Conservation (phyloP, 1,140 invertebrate genomes). For the Druon quercuslanigerum region DNA sequence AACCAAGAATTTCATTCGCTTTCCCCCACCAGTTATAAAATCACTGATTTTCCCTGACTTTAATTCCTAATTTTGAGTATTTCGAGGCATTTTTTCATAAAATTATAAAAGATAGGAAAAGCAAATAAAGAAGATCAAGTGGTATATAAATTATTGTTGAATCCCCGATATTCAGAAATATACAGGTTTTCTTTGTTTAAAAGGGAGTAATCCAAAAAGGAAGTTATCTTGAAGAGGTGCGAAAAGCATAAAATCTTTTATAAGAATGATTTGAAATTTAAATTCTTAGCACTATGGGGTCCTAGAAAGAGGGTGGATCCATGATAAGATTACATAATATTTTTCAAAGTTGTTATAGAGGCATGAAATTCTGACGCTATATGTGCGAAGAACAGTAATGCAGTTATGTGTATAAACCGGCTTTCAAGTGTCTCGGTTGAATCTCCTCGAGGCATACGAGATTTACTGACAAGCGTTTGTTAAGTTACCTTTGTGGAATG, state of each 20-base stretch:
- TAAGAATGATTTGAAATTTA: background rate
- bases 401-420: background rate
- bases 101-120: no score
- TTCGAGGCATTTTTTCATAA: no score
- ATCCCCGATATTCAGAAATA: no score
- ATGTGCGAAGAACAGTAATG: background rate
- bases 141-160: no score
- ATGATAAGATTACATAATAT: conserved; percentile 6
- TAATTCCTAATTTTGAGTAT: no score
- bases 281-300: background rate
- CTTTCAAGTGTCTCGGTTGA: background rate
- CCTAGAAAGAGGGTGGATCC: background rate
- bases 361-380: background rate
- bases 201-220: no score
- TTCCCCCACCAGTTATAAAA: no score
- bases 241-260: background rate
- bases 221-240: no score
- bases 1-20: no score
- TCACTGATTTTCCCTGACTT: no score
- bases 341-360: background rate
- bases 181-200: no score
- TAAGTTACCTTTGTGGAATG: background rate
- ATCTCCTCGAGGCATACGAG: background rate
- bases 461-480: background rate
- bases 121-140: no score